Conservation (phyloP, 2,888 invertebrate species). For the Spialia ferax region DNA sequence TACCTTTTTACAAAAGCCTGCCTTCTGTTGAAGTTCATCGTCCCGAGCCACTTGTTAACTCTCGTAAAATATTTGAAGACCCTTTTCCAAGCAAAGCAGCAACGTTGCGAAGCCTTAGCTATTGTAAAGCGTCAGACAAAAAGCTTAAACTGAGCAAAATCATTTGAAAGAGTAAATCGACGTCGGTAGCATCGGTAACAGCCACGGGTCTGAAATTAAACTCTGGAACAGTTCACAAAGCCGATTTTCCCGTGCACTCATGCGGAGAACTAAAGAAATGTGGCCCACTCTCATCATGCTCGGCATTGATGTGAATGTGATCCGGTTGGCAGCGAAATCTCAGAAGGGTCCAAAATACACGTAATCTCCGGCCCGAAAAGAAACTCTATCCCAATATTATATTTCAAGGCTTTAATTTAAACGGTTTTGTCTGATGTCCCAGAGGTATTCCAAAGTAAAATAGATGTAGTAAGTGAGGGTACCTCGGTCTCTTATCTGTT, state of each 20-base stretch:
- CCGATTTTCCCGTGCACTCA: slow-evolving; percentile 2
- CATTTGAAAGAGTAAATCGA: background rate
- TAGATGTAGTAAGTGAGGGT: too few species aligned
- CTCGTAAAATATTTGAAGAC: slow-evolving; percentile 8
- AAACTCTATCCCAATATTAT: background rate
- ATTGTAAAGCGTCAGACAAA: background rate
- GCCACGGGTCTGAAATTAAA: background rate
- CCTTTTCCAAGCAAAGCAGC: background rate
- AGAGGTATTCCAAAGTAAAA: background rate
- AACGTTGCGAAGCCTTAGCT: background rate
- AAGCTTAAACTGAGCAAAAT: slow-evolving; percentile 1
- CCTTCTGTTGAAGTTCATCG: background rate
- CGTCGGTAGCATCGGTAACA: background rate
- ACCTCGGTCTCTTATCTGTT: too few species aligned
- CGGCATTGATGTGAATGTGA: background rate
- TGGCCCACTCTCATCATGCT: background rate
- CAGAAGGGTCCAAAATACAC: slow-evolving; percentile 1
- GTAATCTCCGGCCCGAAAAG: background rate
- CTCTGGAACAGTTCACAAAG: slow-evolving; percentile 3
- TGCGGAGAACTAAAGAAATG: slow-evolving; percentile 7
- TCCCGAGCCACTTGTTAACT: slow-evolving; percentile 3
- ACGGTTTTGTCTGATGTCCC: background rate
- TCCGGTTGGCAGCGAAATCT: background rate
- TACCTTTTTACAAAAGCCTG: slow-evolving; percentile 3
- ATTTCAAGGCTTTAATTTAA: background rate